Conservation (phyloP, 2,113 vertebrate genomes). For the Amazona guildingii region DNA sequence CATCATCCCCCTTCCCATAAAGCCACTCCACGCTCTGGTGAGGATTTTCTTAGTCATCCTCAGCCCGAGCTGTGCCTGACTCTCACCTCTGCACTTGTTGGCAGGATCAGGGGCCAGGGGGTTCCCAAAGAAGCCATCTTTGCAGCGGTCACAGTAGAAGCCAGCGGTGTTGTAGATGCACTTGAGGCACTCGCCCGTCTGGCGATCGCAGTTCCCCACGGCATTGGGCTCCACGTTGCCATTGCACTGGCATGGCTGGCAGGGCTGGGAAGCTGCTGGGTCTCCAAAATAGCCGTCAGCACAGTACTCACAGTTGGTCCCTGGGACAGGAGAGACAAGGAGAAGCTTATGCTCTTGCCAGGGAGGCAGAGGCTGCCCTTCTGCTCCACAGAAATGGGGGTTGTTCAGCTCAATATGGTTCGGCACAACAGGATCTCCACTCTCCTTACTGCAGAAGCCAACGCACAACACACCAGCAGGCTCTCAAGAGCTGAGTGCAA, state of each 20-base stretch:
- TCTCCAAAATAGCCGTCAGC: slow-evolving; percentile 86
- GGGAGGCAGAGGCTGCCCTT: not conserved
- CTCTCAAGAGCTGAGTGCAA: not conserved
- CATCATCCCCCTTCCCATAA: not conserved
- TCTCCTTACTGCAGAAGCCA: fast-evolving
- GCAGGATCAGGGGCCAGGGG: slow-evolving; percentile 75
- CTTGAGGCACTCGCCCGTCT: slow-evolving; percentile 87
- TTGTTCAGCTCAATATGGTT: fast-evolving
- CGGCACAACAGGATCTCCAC: not conserved
- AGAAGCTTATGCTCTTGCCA: not conserved
- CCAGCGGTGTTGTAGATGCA: slow-evolving; percentile 90
- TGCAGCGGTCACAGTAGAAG: slow-evolving; percentile 89
- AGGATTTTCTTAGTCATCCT: not conserved
- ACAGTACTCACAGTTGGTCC: slow-evolving; percentile 83
- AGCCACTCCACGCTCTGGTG: fast-evolving
- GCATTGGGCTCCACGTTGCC: slow-evolving; percentile 80
- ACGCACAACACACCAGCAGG: fast-evolving
- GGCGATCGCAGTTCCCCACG: slow-evolving; percentile 85
- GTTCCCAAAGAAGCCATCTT: slow-evolving; percentile 86
- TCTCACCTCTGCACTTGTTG: slow-evolving; percentile 80
- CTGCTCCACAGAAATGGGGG: not conserved
- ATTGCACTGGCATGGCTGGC: slow-evolving; percentile 82
- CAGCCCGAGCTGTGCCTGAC: not conserved
- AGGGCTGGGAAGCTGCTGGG: slow-evolving; percentile 73
- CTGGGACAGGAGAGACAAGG: slow-evolving; percentile 60